Conservation (phyloP, 1,140 invertebrate species). For the Cyphomyrmex costatus region DNA sequence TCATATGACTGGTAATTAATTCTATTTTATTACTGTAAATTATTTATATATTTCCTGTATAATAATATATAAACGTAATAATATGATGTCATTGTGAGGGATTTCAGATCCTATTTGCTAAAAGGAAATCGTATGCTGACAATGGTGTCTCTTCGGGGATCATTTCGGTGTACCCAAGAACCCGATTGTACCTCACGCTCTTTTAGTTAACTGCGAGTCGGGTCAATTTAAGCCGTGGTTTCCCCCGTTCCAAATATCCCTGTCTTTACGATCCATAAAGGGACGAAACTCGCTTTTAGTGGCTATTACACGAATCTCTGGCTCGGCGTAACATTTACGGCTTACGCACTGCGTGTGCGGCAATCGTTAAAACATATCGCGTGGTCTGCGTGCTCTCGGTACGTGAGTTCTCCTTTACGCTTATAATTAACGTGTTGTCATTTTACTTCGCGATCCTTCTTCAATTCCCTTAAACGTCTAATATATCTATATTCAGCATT, state of each 20-base stretch:
- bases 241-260: conserved; percentile 73
- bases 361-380: conserved; percentile 75
- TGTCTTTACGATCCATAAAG: conserved; percentile 75
- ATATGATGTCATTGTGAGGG: not conserved
- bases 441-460: not conserved
- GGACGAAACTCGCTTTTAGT: conserved; percentile 75
- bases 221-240: conserved; percentile 47
- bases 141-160: not conserved
- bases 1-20: not conserved
- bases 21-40: not conserved
- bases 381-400: conserved; percentile 30
- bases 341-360: conserved; percentile 71
- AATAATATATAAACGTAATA: not conserved
- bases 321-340: conserved; percentile 75
- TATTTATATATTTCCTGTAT: not conserved
- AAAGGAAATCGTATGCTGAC: not conserved
- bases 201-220: conserved; percentile 63
- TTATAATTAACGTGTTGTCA: conserved; percentile 53
- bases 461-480: not conserved
- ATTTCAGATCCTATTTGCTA: conserved; percentile 2
- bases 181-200: conserved; percentile 50
- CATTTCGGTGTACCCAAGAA: not conserved
- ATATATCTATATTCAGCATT: not conserved
- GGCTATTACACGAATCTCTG: conserved; percentile 76
- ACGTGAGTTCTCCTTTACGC: conserved; percentile 57